Base-by-base conservation (phyloP, 2,888 invertebrate genomes). In the Troilus luridus region DNA sequence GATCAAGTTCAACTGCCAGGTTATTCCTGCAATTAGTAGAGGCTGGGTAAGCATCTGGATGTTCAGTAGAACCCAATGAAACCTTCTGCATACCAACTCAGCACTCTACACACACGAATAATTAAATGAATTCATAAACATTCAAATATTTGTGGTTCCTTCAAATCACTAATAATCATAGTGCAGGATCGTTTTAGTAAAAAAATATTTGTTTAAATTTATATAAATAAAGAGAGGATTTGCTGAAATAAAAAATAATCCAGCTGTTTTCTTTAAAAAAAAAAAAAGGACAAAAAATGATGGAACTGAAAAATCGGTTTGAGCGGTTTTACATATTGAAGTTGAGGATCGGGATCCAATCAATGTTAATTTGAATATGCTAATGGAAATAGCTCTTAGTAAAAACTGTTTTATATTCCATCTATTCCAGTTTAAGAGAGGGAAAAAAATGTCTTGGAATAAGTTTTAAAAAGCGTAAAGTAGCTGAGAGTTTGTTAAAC, bases 361-460 rank as follows among this genome's bases (percentile, higher is more conserved):
- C 85, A 85, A 85, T 85, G 72, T 85, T 85, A 85, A 85, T 85
- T 85, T 85, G 85, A 85, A 85, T 85, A 85, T 85, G 85, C 56
- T 85, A 85, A 85, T 85, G 21, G 56, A 85, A 85, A 85, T 56
- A 85, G 72, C 72, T 41, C 85, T 58, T 56, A 85, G 85, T 54
- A 85, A 85, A 56, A 85, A 85, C 56, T 85, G 56, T 85, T 85
- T 85, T 85, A 85, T 85, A 85, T 85, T 85, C 85, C 85, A 56
- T 85, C 56, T 58, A 85, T 85, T 58, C 85, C 72, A 77, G 27
- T 77, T 77, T 77, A 77, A 41, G 72, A 41, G 72, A 41, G 72
- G 11, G 11, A 64, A 77, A 14, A 41, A 19, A 41, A 17, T 77
- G 72, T 77, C 72, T 77, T 17, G 17, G 72, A 77, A 77, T 77